Conservation (phyloP, 2,888 invertebrate genomes). For the Yponomeuta cagnagella region DNA sequence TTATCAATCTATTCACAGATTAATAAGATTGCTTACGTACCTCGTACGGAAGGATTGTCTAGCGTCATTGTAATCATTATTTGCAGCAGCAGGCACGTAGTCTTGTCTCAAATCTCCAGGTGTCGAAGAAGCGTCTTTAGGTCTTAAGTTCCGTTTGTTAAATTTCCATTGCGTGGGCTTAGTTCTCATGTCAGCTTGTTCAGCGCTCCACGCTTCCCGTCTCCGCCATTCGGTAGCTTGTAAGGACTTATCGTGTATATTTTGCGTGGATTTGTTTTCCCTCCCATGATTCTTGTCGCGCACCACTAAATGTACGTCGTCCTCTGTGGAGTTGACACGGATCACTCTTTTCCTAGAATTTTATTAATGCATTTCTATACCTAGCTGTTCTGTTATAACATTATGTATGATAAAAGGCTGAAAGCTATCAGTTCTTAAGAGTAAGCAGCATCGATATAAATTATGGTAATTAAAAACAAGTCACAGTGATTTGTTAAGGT, state of each 20-base stretch:
- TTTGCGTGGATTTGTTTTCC: conserved; percentile 87
- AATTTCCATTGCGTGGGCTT: conserved; percentile 84
- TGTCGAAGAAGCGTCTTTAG: conserved; percentile 67
- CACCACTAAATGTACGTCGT: conserved; percentile 84
- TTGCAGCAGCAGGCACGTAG: conserved; percentile 62
- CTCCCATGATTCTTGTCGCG: conserved; percentile 81
- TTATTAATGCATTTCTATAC: conserved; percentile 74
- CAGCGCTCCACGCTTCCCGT: conserved; percentile 92
- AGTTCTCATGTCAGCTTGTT: conserved; percentile 79
- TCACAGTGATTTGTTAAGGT: not conserved
- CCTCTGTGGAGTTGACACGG: conserved; percentile 83
- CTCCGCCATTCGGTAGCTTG: conserved; percentile 86
- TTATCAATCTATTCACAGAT: not conserved
- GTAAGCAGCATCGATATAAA: not conserved
- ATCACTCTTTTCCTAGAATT: conserved; percentile 83
- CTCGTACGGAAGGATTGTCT: conserved; percentile 60
- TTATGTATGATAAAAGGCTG: conserved; percentile 7
- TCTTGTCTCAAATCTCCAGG: conserved; percentile 67
- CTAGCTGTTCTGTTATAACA: conserved; percentile 50
- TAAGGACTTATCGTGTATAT: conserved; percentile 82
- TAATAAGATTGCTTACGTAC: conserved; percentile 31
- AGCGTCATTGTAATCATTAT: conserved; percentile 64
- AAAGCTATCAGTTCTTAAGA: conserved; percentile 3
- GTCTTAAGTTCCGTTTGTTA: conserved; percentile 78
- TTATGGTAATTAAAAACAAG: not conserved